Evolutionary conservation across 2,888 invertebrate species (phyloP), one percentile per base, ranked within the genome.

Genomic region (Tetranychus truncatus): DNA sequence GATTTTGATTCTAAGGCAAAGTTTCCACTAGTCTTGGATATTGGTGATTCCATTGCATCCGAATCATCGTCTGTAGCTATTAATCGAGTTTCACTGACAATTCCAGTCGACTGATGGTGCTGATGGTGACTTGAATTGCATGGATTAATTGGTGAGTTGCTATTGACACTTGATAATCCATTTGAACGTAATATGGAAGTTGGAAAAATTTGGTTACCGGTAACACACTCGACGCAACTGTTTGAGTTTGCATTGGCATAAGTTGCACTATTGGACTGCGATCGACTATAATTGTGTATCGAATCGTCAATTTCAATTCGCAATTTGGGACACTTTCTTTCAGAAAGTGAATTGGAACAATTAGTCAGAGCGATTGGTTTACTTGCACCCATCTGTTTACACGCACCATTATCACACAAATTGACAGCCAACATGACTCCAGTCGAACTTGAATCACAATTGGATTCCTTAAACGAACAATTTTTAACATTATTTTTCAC

Each of bases 21-120:
- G 45, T 21, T 71, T 20, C 69, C 69, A 69, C 69, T 69, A n/a
- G 73, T 72, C 45, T 74, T 76, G 65, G 66, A 71, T 21, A 74
- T 44, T 45, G 77, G 77, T 20, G 76, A 75, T 45, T 77, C 77
- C 45, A 75, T 55, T 55, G 75, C 71, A 73, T 77, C 77, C 5
- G 75, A 76, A 73, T 77, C 77, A 20, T 77, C 77, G 20, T 77
- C 77, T 34, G 71, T 45, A 8, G 76, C 69, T 65, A 76, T 73
- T 45, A 76, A 75, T 6, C 74, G 73, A 11, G 75, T 76, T 55
- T 75, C 76, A 44, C 71, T 74, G 69, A 20, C 21, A 20, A 69
- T 24, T 11, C 21, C 11, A 20, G 45, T 66, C 34, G 5, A 34
- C 34, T 34, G 34, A 0, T 69, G 24, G 45, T 67, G 11, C 15